Percentiles rank a stretch among this genome's conserved stretches.
These are phyloP conservation scores for Tetrao urogallus DNA, from an alignment of 2,113 vertebrate genomes.

Conservation along the genomic window DNA sequence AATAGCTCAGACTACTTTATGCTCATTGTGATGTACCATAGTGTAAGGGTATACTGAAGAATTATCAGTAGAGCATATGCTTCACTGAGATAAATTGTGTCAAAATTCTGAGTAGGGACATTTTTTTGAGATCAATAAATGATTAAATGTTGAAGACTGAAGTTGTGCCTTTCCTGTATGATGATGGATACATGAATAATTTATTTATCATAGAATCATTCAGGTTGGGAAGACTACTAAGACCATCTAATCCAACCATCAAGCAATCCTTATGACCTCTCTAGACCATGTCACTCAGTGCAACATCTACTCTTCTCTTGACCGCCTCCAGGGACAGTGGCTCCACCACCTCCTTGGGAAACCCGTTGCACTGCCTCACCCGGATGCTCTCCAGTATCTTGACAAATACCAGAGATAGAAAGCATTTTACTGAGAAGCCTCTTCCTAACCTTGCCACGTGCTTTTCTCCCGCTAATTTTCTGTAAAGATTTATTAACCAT, in stretches of 20 bases:
- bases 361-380: too few species aligned
- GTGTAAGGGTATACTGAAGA: background rate
- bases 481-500: background rate
- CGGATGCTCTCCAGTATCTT: background rate
- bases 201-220: background rate
- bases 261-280: too few species aligned
- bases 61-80: background rate
- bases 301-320: too few species aligned
- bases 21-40: background rate
- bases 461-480: background rate
- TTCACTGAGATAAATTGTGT: background rate
- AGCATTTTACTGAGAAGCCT: background rate
- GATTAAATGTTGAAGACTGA: background rate
- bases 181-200: background rate
- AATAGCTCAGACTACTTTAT: background rate
- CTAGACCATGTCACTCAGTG: too few species aligned
- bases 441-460: background rate
- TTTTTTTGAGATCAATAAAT: background rate
- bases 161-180: background rate
- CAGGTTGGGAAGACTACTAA: too few species aligned
- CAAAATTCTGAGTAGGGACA: background rate
- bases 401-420: background rate
- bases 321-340: too few species aligned
- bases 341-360: too few species aligned
- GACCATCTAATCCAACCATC: too few species aligned